Conservation (phyloP, 2,797 vertebrate species). For the Sebastes nivosus region DNA sequence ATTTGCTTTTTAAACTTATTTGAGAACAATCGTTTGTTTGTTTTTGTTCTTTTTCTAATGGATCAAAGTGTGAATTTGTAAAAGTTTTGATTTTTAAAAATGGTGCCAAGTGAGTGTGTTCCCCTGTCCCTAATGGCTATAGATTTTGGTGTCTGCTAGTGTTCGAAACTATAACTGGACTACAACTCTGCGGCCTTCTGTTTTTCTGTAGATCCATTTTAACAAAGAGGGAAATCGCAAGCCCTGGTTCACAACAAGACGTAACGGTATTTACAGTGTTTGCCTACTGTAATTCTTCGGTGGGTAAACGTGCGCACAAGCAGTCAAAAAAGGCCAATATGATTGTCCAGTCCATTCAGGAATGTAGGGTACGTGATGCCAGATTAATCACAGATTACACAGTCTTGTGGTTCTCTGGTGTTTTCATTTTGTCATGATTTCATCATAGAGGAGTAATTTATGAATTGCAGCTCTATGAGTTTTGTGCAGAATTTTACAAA, state of each 20-base stretch:
- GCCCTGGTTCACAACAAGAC: neutral
- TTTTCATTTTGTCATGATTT: slow-evolving; percentile 16
- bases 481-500: slow-evolving; percentile 48
- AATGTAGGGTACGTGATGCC: slow-evolving; percentile 47
- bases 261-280: neutral
- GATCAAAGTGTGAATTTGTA: slow-evolving; percentile 56
- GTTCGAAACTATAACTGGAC: slow-evolving; percentile 37
- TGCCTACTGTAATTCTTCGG: slow-evolving; percentile 5
- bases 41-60: slow-evolving; percentile 36
- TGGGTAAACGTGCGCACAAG: slow-evolving; percentile 32
- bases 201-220: slow-evolving; percentile 16
- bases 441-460: slow-evolving; percentile 17
- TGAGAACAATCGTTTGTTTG: slow-evolving; percentile 30
- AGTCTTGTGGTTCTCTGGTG: neutral
- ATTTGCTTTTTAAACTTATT: slow-evolving; percentile 52
- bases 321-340: slow-evolving; percentile 4
- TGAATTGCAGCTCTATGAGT: slow-evolving; percentile 32
- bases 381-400: slow-evolving; percentile 23
- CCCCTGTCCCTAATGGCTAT: slow-evolving; percentile 27
- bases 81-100: slow-evolving; percentile 42
- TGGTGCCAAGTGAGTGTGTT: slow-evolving; percentile 75
- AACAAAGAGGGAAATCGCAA: slow-evolving; percentile 3
- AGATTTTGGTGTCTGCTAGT: slow-evolving; percentile 50
- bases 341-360: slow-evolving; percentile 53
- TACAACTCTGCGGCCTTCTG: slow-evolving; percentile 53